Evolutionary conservation across 2,113 vertebrate species (phyloP), one percentile per base, ranked within the genome.

Genomic region (Notothenia rossii): DNA sequence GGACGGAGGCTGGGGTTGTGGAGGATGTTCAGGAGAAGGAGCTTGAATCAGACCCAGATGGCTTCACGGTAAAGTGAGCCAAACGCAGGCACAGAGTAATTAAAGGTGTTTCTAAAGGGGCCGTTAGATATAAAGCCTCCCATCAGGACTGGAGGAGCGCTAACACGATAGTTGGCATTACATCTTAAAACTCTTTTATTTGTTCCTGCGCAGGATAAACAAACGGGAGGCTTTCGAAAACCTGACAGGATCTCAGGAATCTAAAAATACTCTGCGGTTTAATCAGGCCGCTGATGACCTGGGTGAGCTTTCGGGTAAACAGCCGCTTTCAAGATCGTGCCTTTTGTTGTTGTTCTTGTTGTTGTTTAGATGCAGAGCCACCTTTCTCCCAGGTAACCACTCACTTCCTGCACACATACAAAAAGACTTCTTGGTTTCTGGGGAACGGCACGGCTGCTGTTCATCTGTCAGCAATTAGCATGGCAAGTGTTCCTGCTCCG

Each of bases 251-350:
- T 64, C 72, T 88, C 81, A 65, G 55, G 13, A 76, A 79, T 89
- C 84, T 90, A 83, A 88, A 91, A 94, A 89, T 91, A 89, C 70
- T 81, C 75, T 10, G 64, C 54, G 78, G 82, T 90, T 92, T 95
- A 93, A 95, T 94, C 91, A 93, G 92, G 80, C 69, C 87, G 50
- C 7, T 68, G 82, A 87, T 93, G 91, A 94, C 92, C 90, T 45
- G n/a, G 36, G 56, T 3, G 82, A 80, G 84, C 79, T 71, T 83
- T 77, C 72, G 40, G 45, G 79, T 85, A 82, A 90, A 84, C 83
- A 88, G 73, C 45, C 25, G 54, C 86, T 84, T 88, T 86, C 66
- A 87, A 87, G 74, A 74, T 82, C 43, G 49, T 76, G 64, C 51
- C 58, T 88, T 72, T 83, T 79, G 80, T 61, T 55, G 54, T 65